phyloP scores from a whole-genome alignment of 2,113 vertebrate species.

The Heterotis niloticus region DNA sequence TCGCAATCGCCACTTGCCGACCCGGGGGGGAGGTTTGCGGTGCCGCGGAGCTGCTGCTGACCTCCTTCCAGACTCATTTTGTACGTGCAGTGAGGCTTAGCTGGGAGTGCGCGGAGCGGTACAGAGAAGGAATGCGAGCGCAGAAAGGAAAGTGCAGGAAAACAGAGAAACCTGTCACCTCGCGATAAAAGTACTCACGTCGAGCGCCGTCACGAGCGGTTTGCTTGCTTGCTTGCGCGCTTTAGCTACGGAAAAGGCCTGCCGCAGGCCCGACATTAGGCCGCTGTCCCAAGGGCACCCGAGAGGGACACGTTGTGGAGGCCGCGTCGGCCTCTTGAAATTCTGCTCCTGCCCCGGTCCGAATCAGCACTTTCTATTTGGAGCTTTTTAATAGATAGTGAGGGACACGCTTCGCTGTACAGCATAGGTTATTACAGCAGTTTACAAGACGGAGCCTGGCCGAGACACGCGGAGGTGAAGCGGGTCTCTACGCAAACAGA shows the following conservation, averaged over 20 bases:
- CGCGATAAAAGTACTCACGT: background rate
- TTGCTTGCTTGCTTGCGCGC: background rate
- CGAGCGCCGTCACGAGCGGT: background rate
- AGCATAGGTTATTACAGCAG: background rate
- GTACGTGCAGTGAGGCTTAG: background rate
- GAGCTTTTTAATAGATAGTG: background rate
- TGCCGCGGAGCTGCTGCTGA: background rate
- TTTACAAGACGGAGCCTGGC: background rate
- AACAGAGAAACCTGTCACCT: background rate
- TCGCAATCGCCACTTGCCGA: background rate
- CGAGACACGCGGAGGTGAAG: background rate
- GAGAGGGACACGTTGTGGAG: background rate
- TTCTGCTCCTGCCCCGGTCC: background rate
- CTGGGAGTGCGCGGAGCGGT: background rate
- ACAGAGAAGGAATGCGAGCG: background rate
- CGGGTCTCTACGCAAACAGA: background rate
- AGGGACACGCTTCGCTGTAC: background rate
- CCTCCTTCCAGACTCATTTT: slow-evolving; percentile 2
- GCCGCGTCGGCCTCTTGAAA: background rate
- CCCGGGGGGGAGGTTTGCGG: background rate
- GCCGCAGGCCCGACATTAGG: background rate
- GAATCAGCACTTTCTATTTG: background rate
- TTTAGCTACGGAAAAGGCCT: background rate
- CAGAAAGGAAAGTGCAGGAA: background rate
- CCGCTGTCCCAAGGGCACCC: background rate